Base-by-base conservation (phyloP, 1,140 invertebrate genomes). In the Zaprionus gabonicus region DNA sequence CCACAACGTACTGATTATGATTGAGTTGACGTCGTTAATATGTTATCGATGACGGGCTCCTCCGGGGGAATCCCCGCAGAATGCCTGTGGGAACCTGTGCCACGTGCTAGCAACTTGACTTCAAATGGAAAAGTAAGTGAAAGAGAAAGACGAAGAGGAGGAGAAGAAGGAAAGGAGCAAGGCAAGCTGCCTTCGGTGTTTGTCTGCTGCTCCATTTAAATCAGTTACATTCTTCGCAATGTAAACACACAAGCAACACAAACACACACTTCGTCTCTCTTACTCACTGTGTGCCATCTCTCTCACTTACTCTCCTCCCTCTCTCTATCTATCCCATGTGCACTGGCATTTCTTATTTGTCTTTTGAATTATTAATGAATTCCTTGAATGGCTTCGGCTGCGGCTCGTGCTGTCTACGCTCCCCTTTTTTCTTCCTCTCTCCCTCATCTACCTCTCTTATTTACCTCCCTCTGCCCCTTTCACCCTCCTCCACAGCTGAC, bases 1-100 rank as follows among this genome's bases (percentile, higher is more conserved):
- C 53, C 17, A 46, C n/a, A n/a, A 46, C 2, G 41, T 46, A 36
- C 31, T 82, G 82, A 81, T 85, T 85, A 85, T 85, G 82, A 87
- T 87, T 78, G 80, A 87, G 83, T 65, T 87, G 83, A 87, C 70
- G 83, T 87, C 78, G 73, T 86, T 82, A 86, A 82, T 80, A 80
- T 80, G 77, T 65, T 81, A 88, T 87, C 74, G 84, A 81, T 53
- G 67, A 72, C 41, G 66, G 20, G 53, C 59, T 60, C 5, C 49
- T 64, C 49, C 17, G 28, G n/a, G 9, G 28, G 25, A 3, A 17
- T 13, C 38, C 7, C 36, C 36, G 12, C 27, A 0, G 25, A 23
- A 46, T 46, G 55, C 28, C 34, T 15, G 34, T 46, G 56, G 27
- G 41, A 70, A 23, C 13, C n/a, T 34, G 20, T 63, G 58, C 58